Evolutionary conservation across 1,140 invertebrate genomes (phyloP).

Genomic region (Drosophila bocqueti): DNA sequence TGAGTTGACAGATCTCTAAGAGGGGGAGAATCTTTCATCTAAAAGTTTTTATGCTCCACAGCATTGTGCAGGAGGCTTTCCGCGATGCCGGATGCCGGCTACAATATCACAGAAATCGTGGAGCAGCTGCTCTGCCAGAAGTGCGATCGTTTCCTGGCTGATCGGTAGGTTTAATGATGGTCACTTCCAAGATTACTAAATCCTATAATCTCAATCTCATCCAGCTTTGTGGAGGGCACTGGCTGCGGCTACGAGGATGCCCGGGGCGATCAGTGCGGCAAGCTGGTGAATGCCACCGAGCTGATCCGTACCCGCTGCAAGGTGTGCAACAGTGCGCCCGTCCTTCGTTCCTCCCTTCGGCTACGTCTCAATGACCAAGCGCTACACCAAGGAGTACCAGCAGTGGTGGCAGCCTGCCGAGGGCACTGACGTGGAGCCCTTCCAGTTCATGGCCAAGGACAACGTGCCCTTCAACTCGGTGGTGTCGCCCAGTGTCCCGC

Average conservation of each 20-base stretch:
- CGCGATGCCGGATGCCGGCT: constrained; percentile 92
- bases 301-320: constrained; percentile 96
- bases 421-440: constrained; percentile 91
- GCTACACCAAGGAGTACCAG: constrained; percentile 94
- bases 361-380: constrained; percentile 98
- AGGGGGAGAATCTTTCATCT: no score
- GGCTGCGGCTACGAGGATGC: constrained; percentile 97
- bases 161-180: constrained; percentile 85
- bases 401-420: constrained; percentile 96
- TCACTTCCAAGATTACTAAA: neutral
- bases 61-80: constrained; percentile 95
- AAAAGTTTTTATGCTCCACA: constrained; percentile 75
- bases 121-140: constrained; percentile 97
- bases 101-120: constrained; percentile 92
- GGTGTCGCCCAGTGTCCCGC: constrained; percentile 95
- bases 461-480: constrained; percentile 99
- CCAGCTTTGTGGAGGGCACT: constrained; percentile 96
- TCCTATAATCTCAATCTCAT: neutral
- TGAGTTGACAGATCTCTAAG: constrained; percentile 85
- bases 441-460: constrained; percentile 99
- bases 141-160: constrained; percentile 93
- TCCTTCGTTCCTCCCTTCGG: constrained; percentile 97
- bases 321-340: constrained; percentile 92
- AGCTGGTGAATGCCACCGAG: constrained; percentile 97
- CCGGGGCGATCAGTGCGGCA: constrained; percentile 99